Evolutionary conservation across 1,140 invertebrate genomes (phyloP), one percentile per base, ranked within the genome.

Genomic region (Pectinophora gossypiella): DNA sequence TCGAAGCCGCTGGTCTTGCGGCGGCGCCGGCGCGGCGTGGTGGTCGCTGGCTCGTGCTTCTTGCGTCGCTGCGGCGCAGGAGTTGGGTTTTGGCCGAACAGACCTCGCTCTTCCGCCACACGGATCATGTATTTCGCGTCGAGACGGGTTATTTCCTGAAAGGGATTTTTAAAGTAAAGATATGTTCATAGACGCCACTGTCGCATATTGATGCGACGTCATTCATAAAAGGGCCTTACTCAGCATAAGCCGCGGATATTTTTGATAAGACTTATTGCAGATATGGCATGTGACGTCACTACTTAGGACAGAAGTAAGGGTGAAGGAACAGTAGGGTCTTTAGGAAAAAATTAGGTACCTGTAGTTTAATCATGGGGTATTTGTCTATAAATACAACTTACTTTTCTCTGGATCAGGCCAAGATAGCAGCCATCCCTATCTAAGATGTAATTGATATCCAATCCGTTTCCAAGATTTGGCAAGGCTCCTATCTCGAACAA

Each of bases 91-190:
- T 16, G 51, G 15, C 93, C 93, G 69, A 95, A 95, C 45, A 95
- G 74, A 0, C 94, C 94, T 50, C 93, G 88, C 19, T 91, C 89
- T 75, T 95, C 94, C 0, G 94, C 94, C 73, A 94, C 93, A 56
- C 92, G 90, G 35, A 95, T 95, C 89, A 95, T 93, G 65, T 93
- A 95, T 74, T 94, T 91, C 7, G 94, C 93, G 76, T 95, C 92
- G 51, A 95, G 89, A 7, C 92, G 89, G 32, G 92, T 93, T 53
- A 95, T 89, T 66, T 93, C 89, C 87, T 91, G 76, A 47, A 56
- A 1, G n/a, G 6, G 6, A 32, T 32, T 12, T 3, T 9, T n/a
- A n/a, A n/a, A n/a, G n/a, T n/a, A n/a, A n/a, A n/a, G n/a, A n/a
- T n/a, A n/a, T n/a, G n/a, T n/a, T n/a, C n/a, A n/a, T n/a, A n/a